Conservation (phyloP, 2,113 vertebrate species). For the Baryphthengus martii region DNA sequence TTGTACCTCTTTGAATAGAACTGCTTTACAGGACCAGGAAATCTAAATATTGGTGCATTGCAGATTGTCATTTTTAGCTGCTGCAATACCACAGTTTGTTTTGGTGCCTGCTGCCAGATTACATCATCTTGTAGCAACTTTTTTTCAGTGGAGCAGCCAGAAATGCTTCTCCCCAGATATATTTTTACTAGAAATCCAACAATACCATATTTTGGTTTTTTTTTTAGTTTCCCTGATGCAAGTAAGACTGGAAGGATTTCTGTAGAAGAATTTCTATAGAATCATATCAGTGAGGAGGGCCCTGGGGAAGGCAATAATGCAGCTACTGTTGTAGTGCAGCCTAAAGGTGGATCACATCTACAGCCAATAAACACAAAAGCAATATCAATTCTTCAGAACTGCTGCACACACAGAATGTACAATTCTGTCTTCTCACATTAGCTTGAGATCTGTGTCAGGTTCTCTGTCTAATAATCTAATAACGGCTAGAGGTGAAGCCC, state of each 20-base stretch:
- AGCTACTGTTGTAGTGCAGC: not conserved
- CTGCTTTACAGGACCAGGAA: not conserved
- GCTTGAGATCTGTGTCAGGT: not conserved
- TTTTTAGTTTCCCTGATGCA: not conserved
- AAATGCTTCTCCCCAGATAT: not conserved
- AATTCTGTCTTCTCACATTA: not conserved
- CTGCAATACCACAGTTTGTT: constrained; percentile 28
- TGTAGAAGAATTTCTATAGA: not conserved
- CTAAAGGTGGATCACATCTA: not conserved
- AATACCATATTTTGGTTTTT: not conserved
- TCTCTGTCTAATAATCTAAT: not conserved
- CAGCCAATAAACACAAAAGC: not conserved
- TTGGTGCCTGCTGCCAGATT: constrained; percentile 33
- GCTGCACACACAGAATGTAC: not conserved
- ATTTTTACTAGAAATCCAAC: not conserved
- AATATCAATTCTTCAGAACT: not conserved
- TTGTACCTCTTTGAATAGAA: not conserved
- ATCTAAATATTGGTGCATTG: constrained; percentile 49
- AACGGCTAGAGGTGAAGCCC: not conserved
- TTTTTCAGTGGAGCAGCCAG: not conserved
- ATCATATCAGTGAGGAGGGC: not conserved
- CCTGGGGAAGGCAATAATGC: not conserved
- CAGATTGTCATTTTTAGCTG: constrained; percentile 54
- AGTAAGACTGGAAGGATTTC: not conserved
- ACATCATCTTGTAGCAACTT: constrained; percentile 38